A percentile compares a stretch with the other conserved stretches of the same genome.
Evolutionary conservation across 1,140 invertebrate species (phyloP).

Genomic region (Aphelinus certus): DNA sequence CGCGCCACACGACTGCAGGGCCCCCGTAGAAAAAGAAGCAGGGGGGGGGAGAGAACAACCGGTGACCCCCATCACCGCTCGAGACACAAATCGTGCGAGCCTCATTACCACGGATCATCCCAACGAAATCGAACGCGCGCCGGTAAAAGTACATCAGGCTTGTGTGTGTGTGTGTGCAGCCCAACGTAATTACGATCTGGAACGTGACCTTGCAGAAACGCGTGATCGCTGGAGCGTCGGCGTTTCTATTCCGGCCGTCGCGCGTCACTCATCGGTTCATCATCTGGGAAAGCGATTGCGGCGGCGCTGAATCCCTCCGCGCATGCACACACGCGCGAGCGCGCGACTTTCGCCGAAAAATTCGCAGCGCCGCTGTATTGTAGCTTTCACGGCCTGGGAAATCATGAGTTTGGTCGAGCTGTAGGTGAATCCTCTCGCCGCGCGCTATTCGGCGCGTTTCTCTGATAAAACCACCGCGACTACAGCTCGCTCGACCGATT

Average conservation of each 20-base stretch:
- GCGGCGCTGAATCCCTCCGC: background rate
- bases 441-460: background rate
- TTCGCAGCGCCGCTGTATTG: background rate
- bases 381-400: constrained; percentile 11
- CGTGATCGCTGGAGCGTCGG: background rate
- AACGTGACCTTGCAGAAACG: constrained; percentile 36
- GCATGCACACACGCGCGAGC: background rate
- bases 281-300: constrained; percentile 3
- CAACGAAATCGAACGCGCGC: too few species aligned
- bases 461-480: background rate
- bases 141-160: too few species aligned
- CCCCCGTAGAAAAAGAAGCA: too few species aligned
- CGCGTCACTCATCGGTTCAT: too few species aligned
- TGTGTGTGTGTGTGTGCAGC: too few species aligned
- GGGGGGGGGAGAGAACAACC: too few species aligned
- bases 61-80: too few species aligned
- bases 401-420: background rate
- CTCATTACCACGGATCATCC: too few species aligned
- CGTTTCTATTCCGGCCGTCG: constrained; percentile 4
- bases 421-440: too few species aligned
- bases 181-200: constrained; percentile 15
- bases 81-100: too few species aligned
- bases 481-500: background rate
- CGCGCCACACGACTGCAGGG: too few species aligned
- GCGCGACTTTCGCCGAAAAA: constrained; percentile 1